Base-by-base conservation (phyloP, 2,888 invertebrate species). In the Cryptocephalus moraei region DNA sequence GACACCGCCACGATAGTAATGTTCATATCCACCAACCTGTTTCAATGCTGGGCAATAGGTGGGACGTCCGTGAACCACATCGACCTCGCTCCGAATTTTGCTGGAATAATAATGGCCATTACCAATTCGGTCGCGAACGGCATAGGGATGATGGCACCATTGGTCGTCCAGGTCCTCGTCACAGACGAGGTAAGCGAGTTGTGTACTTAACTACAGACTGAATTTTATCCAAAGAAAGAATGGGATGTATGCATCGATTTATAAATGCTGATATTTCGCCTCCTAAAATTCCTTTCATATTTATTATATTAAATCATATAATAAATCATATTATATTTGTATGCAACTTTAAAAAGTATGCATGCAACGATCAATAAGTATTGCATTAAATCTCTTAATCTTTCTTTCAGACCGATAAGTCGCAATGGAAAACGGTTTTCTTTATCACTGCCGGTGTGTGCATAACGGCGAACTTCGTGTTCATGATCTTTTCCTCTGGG, bases 21-120 rank as follows among this genome's bases (percentile, higher is more conserved):
- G 32, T 70, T 89, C 0, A 79, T 84, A 0, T 57, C 84, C 32
- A 82, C 88, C 0, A 84, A 88, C 1, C 82, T 85, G 0, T 74
- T 84, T 1, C 87, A 87, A 57, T 80, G 84, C 0, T 81, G 82
- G 2, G 79, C 82, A 44, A 86, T 82, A 56, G 79, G 83, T 42
- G 88, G 88, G 3, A 86, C 81, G 62, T 77, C 81, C 75, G 52
- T 80, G 13, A 89, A 88, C 53, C 89, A 89, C 62, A 84, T 91
- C 52, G 91, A 91, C 70, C 72, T 91, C 44, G 84, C 90, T 4
- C 88, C 90, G 1, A 86, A 86, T 66, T 86, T 83, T 65, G 86
- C 90, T 3, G 90, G 89, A 32, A 81, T 83, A 0, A 69, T 90
- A 54, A 88, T 90, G 86, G 90, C 90, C 8, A 80, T 90, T 57